Conservation (phyloP, 92 coral and sea anemone species). For the Epizoanthus ramosus region DNA sequence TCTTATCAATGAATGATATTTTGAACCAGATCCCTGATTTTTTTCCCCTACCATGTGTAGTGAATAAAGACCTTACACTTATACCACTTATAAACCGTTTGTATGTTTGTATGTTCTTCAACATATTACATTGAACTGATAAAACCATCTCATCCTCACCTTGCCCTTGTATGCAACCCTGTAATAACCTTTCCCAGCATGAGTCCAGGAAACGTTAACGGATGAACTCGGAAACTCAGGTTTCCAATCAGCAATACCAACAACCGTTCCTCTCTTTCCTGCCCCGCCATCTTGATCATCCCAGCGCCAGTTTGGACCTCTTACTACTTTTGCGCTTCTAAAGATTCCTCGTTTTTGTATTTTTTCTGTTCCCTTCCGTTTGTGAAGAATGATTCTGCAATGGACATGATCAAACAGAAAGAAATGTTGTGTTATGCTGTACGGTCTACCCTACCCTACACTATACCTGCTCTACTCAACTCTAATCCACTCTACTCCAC, state of each 20-base stretch:
- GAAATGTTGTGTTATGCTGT: no score
- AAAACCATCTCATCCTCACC: neutral
- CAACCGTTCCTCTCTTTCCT: slow-evolving; percentile 24
- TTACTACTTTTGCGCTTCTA: neutral
- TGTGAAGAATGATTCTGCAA: slow-evolving; percentile 3
- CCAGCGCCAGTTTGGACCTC: slow-evolving; percentile 27
- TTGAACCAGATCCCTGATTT: no score
- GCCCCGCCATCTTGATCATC: slow-evolving; percentile 21
- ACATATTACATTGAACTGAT: neutral
- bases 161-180: slow-evolving; percentile 17
- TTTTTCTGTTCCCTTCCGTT: slow-evolving; percentile 18
- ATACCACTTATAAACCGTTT: no score
- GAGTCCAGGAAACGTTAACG: slow-evolving; percentile 19
- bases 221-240: slow-evolving; percentile 25
- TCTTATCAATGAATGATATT: no score
- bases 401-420: neutral
- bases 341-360: slow-evolving; percentile 32
- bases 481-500: no score
- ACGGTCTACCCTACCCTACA: no score
- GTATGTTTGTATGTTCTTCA: neutral
- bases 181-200: slow-evolving; percentile 14
- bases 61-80: no score
- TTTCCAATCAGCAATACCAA: slow-evolving; percentile 20
- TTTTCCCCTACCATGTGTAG: no score
- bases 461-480: no score